Evolutionary conservation across 1,140 invertebrate genomes (phyloP), one percentile per base, ranked within the genome.

Genomic region (Carposina sasakii): DNA sequence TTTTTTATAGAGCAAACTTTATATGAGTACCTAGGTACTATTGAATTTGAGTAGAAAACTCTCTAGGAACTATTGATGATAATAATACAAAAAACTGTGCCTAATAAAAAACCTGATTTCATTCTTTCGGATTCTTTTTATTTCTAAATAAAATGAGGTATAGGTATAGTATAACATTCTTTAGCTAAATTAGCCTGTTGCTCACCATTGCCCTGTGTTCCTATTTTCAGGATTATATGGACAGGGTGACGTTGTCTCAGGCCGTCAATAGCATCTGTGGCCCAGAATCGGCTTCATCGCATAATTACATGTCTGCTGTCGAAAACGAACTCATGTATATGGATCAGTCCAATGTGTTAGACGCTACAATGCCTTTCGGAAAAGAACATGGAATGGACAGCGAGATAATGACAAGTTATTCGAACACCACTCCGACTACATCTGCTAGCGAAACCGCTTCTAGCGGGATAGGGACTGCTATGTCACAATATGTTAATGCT

Each of bases 401-500:
- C 22, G 72, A 78, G 46, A 65, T 77, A n/a, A 65, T 69, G 3
- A 71, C 75, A 3, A 78, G 55, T 46, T 78, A 71, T 36, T 50
- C 67, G 5, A 63, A 63, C 16, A 50, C 66, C 6, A 57, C 48
- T 0, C 46, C 57, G 15, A 66, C 54, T 9, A 68, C 51, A 36
- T 53, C 60, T 26, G 23, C 52, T 1, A 63, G 41, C 30, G 67
- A 67, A 30, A 45, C 49, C 19, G 46, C 53, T 20, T 63, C 49
- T 16, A 52, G 43, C 26, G 67, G 63, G 2, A 74, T 82, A 13
- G 66, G 67, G 28, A 75, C 60, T n/a, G 76, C 81, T 3, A 77
- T 84, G 75, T 82, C 81, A 3, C 76, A 85, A 57, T 88, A 87
- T 40, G 78, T 87, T 12, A 86, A 86, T 55, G 85, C 86, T 3